Conservation (phyloP, 2,888 invertebrate species). For the Lymantria monacha region DNA sequence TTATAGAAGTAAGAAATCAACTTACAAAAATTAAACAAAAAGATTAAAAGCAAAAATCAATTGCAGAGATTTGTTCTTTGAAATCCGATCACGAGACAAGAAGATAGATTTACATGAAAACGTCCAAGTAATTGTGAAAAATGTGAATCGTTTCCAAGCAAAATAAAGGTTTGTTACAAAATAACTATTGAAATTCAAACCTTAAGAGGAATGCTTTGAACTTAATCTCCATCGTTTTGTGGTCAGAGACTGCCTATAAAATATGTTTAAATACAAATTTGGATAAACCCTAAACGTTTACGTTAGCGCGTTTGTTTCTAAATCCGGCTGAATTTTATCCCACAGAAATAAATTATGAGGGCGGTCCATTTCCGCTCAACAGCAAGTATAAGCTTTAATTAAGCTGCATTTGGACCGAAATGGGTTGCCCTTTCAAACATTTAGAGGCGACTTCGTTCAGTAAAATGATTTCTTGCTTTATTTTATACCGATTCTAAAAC, state of each 20-base stretch:
- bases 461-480: slow-evolving; percentile 49
- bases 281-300: slow-evolving; percentile 57
- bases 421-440: slow-evolving; percentile 66
- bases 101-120: slow-evolving; percentile 76
- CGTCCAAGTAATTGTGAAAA: slow-evolving; percentile 80
- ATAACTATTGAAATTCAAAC: slow-evolving; percentile 27
- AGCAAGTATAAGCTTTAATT: slow-evolving; percentile 71
- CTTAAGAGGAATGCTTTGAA: slow-evolving; percentile 23
- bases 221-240: slow-evolving; percentile 20
- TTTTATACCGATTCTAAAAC: slow-evolving; percentile 30
- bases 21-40: background rate
- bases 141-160: slow-evolving; percentile 62
- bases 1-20: background rate
- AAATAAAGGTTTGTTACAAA: slow-evolving; percentile 44
- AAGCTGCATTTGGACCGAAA: slow-evolving; percentile 71
- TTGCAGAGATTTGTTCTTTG: slow-evolving; percentile 63
- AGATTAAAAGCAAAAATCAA: slow-evolving; percentile 40
- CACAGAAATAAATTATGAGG: slow-evolving; percentile 74
- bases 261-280: slow-evolving; percentile 40
- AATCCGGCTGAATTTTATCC: slow-evolving; percentile 70
- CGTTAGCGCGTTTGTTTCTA: slow-evolving; percentile 59
- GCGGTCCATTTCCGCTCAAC: slow-evolving; percentile 65
- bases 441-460: slow-evolving; percentile 49
- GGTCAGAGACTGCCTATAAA: background rate
- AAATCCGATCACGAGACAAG: slow-evolving; percentile 68